These are phyloP conservation scores for Heliconius hewitsoni DNA, from an alignment of 1,140 invertebrate genomes.

Conservation along the genomic window DNA sequence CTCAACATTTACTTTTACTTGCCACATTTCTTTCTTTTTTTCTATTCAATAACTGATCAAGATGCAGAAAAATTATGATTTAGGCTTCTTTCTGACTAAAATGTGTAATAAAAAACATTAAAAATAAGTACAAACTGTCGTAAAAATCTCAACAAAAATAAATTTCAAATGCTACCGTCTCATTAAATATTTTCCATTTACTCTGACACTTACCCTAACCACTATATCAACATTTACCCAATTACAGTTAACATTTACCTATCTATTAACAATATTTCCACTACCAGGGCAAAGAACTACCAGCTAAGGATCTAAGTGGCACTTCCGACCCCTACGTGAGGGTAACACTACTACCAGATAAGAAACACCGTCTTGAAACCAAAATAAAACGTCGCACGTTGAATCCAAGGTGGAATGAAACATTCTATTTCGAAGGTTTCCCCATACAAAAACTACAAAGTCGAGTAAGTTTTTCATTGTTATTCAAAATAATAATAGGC, in stretches of 20 bases:
- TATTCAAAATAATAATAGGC: no score
- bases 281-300: conserved; percentile 92
- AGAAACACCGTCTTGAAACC: conserved; percentile 97
- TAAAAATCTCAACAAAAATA: no score
- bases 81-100: no score
- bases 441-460: conserved; percentile 96
- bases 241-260: background rate
- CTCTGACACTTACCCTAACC: background rate
- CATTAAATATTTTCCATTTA: background rate
- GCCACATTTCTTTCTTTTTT: no score
- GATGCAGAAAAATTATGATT: no score
- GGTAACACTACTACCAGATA: conserved; percentile 96
- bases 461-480: conserved; percentile 80
- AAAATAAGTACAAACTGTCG: no score
- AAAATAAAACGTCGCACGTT: conserved; percentile 97
- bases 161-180: no score
- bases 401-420: conserved; percentile 98
- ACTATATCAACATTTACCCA: background rate
- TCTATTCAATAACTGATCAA: no score
- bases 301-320: conserved; percentile 96
- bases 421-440: conserved; percentile 98
- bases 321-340: conserved; percentile 96
- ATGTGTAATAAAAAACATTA: no score
- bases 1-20: no score
- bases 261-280: background rate